These are phyloP conservation scores for Vanacampus margaritifer DNA, from an alignment of 2,113 vertebrate genomes.

Conservation along the genomic window DNA sequence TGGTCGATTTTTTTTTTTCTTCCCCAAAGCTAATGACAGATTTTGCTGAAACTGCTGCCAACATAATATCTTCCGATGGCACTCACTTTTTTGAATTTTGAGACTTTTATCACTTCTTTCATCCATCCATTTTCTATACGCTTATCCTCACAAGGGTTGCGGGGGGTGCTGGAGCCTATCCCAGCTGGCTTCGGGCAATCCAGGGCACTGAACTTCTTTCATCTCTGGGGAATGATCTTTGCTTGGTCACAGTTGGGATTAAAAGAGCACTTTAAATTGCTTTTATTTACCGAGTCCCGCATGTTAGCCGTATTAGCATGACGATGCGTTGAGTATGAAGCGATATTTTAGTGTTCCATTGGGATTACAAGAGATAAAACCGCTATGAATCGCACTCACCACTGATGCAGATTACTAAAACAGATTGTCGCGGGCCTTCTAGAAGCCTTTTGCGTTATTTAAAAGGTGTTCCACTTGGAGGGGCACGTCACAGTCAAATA, in stretches of 20 bases:
- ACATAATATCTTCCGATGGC: slow-evolving; percentile 12
- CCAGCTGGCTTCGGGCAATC: no score
- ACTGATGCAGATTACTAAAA: no score
- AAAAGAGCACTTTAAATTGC: not conserved
- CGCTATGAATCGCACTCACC: slow-evolving; percentile 4
- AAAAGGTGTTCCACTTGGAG: not conserved
- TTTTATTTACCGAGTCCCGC: slow-evolving; percentile 13
- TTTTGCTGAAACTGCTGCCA: not conserved
- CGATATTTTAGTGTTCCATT: slow-evolving; percentile 12
- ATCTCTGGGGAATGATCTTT: slow-evolving; percentile 1
- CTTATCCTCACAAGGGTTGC: no score
- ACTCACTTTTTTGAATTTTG: slow-evolving; percentile 7
- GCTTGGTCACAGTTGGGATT: not conserved
- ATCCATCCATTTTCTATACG: no score
- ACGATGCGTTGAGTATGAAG: not conserved
- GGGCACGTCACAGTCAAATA: not conserved
- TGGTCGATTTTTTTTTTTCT: no score
- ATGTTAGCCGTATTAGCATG: slow-evolving; percentile 5
- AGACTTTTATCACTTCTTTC: slow-evolving; percentile 29
- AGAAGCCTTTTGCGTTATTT: not conserved
- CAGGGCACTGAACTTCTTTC: slow-evolving; percentile 17
- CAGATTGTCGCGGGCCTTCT: slow-evolving; percentile 14
- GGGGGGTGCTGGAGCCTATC: no score
- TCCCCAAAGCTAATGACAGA: not conserved
- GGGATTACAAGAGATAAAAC: slow-evolving; percentile 17